Base-by-base conservation (phyloP, 2,888 invertebrate genomes). In the Tipula unca region DNA sequence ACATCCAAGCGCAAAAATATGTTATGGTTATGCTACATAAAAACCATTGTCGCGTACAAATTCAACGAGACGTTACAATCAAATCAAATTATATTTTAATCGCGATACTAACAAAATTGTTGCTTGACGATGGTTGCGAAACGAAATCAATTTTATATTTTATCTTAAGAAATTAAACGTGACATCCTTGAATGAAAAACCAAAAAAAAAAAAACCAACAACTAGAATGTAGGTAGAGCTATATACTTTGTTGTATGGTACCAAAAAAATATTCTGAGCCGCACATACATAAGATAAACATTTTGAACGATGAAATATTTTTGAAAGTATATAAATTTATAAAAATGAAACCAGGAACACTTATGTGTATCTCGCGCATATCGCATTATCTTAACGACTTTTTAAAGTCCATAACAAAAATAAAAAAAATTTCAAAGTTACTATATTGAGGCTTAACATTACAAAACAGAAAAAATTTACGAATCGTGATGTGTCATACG, bases 91-190 rank as follows among this genome's bases (percentile, higher is more conserved):
- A n/a, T 48, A 48, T 69, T 25, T 25, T 54, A 69, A 25, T 69
- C 25, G 69, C 69, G 69, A 69, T 25, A 13, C 10, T 54, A 54
- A 17, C 3, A 48, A 48, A 69, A 25, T 25, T 20, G 25, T 69
- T 54, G 8, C 54, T 54, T 69, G 25, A 69, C 25, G 69, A 8
- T 25, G 14, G 8, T n/a, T 69, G 25, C 69, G 25, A 25, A 25
- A 2, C 69, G 25, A 69, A 69, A 69, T 25, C 25, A 69, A 69
- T 25, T 69, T 25, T 25, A 13, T n/a, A n/a, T 32, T 69, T 69
- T 69, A 25, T 83, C 83, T 83, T 83, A 83, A 83, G 83, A 83
- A 83, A 83, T 83, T 83, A 83, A 32, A 32, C 83, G 83, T 83
- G 83, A 83, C 35, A 83, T 83, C 83, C 83, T 83, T 83, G 83